These are phyloP conservation scores for Acleris emargana DNA, from an alignment of 2,888 invertebrate genomes.

Conservation along the genomic window DNA sequence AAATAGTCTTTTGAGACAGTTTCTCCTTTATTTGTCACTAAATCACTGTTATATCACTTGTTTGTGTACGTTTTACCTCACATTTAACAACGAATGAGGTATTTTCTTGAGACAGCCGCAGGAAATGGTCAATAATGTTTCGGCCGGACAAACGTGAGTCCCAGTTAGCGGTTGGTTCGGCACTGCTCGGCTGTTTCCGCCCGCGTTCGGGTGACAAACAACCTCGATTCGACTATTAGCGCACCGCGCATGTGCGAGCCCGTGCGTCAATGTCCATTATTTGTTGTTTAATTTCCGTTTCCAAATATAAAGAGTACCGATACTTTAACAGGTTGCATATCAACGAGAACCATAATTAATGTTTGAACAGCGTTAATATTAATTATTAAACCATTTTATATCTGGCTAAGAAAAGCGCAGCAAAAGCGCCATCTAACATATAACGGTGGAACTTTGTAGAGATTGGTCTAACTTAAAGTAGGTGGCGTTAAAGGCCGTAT, in stretches of 20 bases:
- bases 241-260: conserved; percentile 62
- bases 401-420: not conserved
- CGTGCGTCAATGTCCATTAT: conserved; percentile 56
- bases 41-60: conserved; percentile 59
- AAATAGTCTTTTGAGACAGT: conserved; percentile 26
- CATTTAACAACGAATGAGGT: conserved; percentile 55
- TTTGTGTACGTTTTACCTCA: conserved; percentile 52
- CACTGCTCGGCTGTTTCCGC: conserved; percentile 73
- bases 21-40: conserved; percentile 55
- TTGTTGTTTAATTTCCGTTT: conserved; percentile 20
- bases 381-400: conserved; percentile 26
- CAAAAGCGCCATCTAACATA: conserved; percentile 1
- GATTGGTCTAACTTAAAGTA: not conserved
- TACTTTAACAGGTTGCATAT: not conserved
- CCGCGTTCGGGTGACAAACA: conserved; percentile 47
- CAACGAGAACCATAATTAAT: not conserved
- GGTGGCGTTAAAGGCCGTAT: too few species aligned
- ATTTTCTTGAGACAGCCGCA: conserved; percentile 61
- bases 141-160: conserved; percentile 66
- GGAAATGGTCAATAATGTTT: conserved; percentile 75
- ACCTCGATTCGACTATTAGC: conserved; percentile 52
- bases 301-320: not conserved
- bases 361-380: not conserved
- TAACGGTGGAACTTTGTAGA: not conserved
- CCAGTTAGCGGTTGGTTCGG: conserved; percentile 65